Evolutionary conservation across 2,888 invertebrate species (phyloP).

Genomic region (Netelia inedita): DNA sequence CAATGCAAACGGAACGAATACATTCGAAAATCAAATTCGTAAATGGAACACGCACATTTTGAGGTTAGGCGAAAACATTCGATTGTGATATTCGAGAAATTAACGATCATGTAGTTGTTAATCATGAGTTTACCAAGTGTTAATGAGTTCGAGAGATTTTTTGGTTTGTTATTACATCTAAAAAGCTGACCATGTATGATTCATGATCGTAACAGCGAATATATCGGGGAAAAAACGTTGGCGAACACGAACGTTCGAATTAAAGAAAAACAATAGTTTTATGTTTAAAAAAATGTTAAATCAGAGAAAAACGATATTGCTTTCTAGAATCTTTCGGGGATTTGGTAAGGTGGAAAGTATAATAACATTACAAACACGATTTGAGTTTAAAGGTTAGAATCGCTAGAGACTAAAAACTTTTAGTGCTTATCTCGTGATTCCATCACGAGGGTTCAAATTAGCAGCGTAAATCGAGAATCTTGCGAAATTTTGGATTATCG

Average conservation of each 20-base stretch:
- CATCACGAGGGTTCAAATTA: not conserved
- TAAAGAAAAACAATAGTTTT: too few species aligned
- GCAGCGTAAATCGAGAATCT: not conserved
- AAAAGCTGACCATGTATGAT: not conserved
- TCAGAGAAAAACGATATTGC: too few species aligned
- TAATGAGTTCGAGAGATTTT: not conserved
- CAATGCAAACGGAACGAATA: not conserved
- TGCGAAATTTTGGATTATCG: not conserved
- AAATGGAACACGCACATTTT: not conserved
- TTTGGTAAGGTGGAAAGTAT: not conserved
- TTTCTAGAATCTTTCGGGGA: not conserved
- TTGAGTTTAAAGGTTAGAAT: not conserved
- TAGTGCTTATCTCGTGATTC: not conserved
- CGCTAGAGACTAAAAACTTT: not conserved
- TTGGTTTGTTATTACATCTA: not conserved
- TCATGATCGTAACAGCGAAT: not conserved
- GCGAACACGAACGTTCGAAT: not conserved
- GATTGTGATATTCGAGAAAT: not conserved
- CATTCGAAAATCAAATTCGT: not conserved
- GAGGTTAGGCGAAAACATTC: not conserved
- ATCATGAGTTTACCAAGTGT: not conserved
- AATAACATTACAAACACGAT: not conserved
- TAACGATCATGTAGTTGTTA: not conserved
- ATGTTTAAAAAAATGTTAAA: too few species aligned
- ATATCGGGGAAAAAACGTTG: not conserved